These are phyloP conservation scores for Bubo blakistoni DNA, from an alignment of 2,113 vertebrate species.

Conservation along the genomic window DNA sequence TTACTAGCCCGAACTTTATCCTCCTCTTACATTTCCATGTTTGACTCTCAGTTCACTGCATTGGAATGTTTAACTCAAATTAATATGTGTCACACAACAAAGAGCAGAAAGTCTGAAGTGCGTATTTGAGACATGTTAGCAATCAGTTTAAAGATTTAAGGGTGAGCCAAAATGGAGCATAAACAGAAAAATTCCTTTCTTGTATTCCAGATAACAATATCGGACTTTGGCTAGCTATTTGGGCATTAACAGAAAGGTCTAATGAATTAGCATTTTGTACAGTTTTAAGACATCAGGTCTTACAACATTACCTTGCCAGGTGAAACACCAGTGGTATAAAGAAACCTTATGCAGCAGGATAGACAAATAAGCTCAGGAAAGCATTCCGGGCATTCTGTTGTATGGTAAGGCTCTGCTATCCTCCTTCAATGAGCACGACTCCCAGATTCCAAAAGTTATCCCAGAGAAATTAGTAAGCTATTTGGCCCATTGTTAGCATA, in stretches of 20 bases:
- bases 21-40: not conserved
- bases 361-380: not conserved
- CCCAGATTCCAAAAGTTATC: not conserved
- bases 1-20: not conserved
- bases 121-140: not conserved
- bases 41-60: not conserved
- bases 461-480: not conserved
- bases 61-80: not conserved
- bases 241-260: not conserved
- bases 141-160: not conserved
- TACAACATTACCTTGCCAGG: not conserved
- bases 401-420: not conserved
- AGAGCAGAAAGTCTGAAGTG: not conserved
- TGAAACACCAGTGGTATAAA: not conserved
- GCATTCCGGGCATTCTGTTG: not conserved
- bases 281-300: not conserved
- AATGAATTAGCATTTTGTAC: not conserved
- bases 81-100: not conserved
- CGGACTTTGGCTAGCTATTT: not conserved
- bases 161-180: not conserved
- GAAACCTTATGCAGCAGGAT: not conserved
- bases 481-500: constrained; percentile 16
- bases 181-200: not conserved
- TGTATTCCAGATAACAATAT: not conserved
- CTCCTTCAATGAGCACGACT: not conserved